Conservation (phyloP, 2,888 invertebrate genomes). For the Candidula unifasciata region DNA sequence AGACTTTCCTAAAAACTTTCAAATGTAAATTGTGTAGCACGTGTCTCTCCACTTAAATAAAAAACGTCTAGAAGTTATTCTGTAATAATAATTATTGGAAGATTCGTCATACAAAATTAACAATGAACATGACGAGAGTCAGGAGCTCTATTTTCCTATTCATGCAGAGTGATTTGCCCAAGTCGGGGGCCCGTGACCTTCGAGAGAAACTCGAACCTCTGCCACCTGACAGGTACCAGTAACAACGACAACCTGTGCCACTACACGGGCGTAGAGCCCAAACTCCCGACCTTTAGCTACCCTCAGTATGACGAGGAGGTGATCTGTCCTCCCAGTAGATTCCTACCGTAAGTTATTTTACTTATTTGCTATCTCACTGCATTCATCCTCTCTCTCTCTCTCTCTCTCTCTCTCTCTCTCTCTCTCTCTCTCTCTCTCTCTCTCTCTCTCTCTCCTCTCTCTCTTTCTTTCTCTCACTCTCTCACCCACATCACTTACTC, state of each 20-base stretch:
- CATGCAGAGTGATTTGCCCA: constrained; percentile 35
- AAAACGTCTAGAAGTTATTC: no score
- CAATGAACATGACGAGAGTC: not conserved
- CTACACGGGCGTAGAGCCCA: constrained; percentile 43
- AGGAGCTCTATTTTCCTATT: not conserved
- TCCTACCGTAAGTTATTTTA: constrained; percentile 19
- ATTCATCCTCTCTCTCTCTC: not conserved
- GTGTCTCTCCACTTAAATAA: no score
- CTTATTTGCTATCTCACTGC: not conserved
- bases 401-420: not conserved
- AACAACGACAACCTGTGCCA: constrained; percentile 47
- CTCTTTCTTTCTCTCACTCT: not conserved
- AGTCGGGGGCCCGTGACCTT: constrained; percentile 30
- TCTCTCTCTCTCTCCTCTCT: not conserved
- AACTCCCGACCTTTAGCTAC: constrained; percentile 36
- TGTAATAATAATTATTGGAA: no score
- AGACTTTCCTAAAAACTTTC: no score
- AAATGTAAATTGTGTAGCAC: no score
- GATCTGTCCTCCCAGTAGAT: constrained; percentile 30
- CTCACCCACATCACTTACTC: no score
- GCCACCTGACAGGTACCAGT: constrained; percentile 37
- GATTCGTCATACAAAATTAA: no score
- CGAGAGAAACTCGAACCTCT: constrained; percentile 37
- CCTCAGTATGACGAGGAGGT: constrained; percentile 41
- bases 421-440: not conserved